Conservation (phyloP, 1,140 invertebrate species). For the Bombus haemorrhoidalis region DNA sequence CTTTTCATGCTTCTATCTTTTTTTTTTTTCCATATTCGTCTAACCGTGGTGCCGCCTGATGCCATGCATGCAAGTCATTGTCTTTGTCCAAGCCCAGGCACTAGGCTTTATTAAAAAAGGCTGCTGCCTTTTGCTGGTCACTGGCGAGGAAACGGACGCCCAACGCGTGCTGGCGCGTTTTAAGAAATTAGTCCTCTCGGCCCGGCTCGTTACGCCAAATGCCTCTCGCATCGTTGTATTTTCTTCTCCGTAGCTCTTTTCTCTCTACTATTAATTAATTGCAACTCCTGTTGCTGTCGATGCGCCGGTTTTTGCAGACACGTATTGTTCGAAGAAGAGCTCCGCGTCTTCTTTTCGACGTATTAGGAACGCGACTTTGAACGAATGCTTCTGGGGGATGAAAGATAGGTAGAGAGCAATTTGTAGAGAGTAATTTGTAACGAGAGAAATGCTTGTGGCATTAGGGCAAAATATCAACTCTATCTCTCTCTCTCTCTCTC, state of each 20-base stretch:
- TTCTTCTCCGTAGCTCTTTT: not conserved
- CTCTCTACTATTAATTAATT: constrained; percentile 46
- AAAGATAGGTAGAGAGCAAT: not conserved
- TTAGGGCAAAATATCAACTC: not conserved
- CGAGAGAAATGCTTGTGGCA: not conserved
- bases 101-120: constrained; percentile 79
- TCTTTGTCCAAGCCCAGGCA: constrained; percentile 70
- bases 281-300: not conserved
- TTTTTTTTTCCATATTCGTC: constrained; percentile 18
- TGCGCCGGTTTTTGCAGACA: not conserved
- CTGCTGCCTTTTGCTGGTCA: constrained; percentile 64
- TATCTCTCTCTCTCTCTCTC: too few species aligned
- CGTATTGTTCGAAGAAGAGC: not conserved
- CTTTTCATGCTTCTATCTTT: constrained; percentile 10
- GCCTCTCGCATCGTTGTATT: not conserved
- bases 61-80: constrained; percentile 46
- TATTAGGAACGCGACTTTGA: not conserved
- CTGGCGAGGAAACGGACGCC: constrained; percentile 76
- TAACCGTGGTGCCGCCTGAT: constrained; percentile 30
- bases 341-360: not conserved
- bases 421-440: not conserved
- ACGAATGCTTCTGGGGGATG: not conserved
- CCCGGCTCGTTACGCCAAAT: constrained; percentile 48
- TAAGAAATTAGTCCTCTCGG: constrained; percentile 78
- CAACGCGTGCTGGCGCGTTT: constrained; percentile 61